Conservation (phyloP, 2,797 vertebrate species). For the Onychomys arenicola region DNA sequence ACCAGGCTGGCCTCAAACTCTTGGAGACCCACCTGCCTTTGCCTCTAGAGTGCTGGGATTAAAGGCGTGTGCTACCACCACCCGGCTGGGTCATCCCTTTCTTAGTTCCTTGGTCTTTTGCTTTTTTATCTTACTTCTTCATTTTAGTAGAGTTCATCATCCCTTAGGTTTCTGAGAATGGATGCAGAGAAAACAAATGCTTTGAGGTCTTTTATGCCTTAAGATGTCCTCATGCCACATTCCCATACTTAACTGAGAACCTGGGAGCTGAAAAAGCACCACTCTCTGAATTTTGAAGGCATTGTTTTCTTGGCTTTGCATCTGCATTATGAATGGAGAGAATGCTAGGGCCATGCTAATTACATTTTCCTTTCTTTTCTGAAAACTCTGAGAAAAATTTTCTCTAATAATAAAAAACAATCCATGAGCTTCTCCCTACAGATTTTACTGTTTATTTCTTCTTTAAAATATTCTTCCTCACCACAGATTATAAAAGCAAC, state of each 20-base stretch:
- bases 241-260: background rate
- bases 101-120: background rate
- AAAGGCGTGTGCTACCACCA: background rate
- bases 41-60: background rate
- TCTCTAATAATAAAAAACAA: background rate
- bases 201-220: background rate
- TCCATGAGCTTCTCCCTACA: background rate
- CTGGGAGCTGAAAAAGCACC: background rate
- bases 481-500: conserved; percentile 4
- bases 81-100: background rate
- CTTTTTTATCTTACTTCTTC: background rate
- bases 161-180: background rate
- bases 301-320: background rate
- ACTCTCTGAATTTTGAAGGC: background rate
- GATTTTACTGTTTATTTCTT: conserved; percentile 54
- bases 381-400: background rate
- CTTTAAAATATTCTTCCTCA: conserved; percentile 47
- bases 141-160: background rate
- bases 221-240: background rate
- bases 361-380: background rate
- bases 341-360: background rate
- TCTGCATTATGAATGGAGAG: background rate
- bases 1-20: background rate
- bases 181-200: background rate
- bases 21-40: background rate